Conservation (phyloP, 2,113 vertebrate species). For the Cyphomyrus discorhynchus region DNA sequence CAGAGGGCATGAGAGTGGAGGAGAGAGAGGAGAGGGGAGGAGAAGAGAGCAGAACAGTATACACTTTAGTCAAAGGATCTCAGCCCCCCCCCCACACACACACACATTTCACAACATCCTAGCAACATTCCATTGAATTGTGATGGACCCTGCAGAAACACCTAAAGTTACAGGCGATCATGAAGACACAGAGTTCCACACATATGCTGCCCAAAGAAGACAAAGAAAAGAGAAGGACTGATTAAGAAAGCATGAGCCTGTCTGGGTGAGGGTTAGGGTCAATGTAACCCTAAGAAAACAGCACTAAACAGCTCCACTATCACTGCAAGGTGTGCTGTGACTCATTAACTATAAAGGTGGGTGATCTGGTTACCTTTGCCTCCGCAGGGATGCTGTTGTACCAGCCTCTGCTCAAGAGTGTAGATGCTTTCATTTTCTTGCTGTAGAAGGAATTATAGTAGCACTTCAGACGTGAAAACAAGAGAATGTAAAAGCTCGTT, state of each 20-base stretch:
- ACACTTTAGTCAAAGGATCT: background rate
- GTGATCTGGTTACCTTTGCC: slow-evolving; percentile 79
- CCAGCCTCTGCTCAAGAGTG: slow-evolving; percentile 69
- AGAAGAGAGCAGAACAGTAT: background rate
- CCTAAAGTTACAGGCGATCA: background rate
- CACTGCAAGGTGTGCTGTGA: slow-evolving; percentile 25
- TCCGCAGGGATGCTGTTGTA: slow-evolving; percentile 81
- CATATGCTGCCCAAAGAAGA: background rate
- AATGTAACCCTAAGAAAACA: background rate
- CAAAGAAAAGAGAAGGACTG: background rate
- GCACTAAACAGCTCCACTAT: background rate
- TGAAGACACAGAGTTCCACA: background rate
- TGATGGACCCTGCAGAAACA: background rate
- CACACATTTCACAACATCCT: background rate
- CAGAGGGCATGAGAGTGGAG: background rate
- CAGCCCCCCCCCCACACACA: background rate
- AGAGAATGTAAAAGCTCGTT: background rate
- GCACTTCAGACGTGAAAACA: slow-evolving; percentile 73
- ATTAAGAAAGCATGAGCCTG: background rate
- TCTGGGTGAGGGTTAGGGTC: background rate
- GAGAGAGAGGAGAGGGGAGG: background rate
- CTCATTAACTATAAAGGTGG: slow-evolving; percentile 41
- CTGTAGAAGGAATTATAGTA: slow-evolving; percentile 86
- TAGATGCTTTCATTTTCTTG: slow-evolving; percentile 74
- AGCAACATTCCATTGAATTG: background rate